phyloP scores from a whole-genome alignment of 2,113 vertebrate genomes.

The Sula dactylatra region DNA sequence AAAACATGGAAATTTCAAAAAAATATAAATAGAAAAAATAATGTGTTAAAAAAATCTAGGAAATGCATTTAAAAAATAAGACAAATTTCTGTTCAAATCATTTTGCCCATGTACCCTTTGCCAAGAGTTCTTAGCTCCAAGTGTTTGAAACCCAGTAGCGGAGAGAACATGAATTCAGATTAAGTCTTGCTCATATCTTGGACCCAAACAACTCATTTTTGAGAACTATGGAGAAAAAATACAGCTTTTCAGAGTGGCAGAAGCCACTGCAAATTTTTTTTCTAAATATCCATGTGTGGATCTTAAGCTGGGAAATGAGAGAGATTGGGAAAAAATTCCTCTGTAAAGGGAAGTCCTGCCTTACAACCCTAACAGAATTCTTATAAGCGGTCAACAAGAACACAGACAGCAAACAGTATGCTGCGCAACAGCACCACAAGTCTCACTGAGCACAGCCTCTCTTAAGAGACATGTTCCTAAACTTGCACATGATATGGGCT shows the following conservation, averaged over 20 bases:
- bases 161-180: neutral
- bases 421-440: rapidly evolving
- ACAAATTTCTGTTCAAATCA: neutral
- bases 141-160: neutral
- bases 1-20: neutral
- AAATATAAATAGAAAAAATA: neutral
- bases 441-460: neutral
- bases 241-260: neutral
- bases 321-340: neutral
- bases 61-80: neutral
- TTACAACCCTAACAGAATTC: neutral
- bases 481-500: neutral
- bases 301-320: neutral
- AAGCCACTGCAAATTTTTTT: neutral
- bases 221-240: neutral
- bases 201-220: neutral
- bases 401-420: rapidly evolving
- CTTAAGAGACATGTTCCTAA: neutral
- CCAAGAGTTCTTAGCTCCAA: neutral
- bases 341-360: neutral
- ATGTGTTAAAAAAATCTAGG: neutral
- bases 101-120: neutral
- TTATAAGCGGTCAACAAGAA: neutral
- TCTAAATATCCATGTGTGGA: neutral
- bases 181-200: neutral